Conservation (phyloP, 2,797 vertebrate genomes). For the Tokudaia muenninki region DNA sequence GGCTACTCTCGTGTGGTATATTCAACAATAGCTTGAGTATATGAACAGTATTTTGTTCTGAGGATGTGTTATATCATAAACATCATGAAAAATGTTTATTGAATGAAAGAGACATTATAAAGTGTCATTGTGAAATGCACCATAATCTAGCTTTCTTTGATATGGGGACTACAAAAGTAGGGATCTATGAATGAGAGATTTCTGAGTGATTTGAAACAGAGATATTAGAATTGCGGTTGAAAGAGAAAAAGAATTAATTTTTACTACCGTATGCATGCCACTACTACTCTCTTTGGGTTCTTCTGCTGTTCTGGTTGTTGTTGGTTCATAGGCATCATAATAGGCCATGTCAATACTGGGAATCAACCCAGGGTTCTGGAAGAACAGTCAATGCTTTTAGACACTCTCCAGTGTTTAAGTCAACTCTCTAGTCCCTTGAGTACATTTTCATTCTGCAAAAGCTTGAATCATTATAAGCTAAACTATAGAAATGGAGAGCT, state of each 20-base stretch:
- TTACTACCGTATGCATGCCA: not conserved
- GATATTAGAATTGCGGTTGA: not conserved
- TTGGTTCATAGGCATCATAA: not conserved
- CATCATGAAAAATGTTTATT: not conserved
- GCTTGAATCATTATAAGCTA: not conserved
- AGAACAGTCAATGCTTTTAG: not conserved
- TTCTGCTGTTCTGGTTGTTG: not conserved
- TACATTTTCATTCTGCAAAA: not conserved
- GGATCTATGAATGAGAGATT: not conserved
- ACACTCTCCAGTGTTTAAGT: not conserved
- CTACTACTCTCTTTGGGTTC: not conserved
- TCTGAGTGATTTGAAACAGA: slow-evolving; percentile 32
- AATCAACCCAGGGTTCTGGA: not conserved
- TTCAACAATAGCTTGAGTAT: not conserved
- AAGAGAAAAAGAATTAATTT: slow-evolving; percentile 18
- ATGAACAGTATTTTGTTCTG: not conserved
- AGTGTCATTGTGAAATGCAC: not conserved
- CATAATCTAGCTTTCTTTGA: not conserved
- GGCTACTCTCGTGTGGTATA: not conserved
- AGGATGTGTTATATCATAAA: not conserved
- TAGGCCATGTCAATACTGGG: not conserved
- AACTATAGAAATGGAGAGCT: not conserved
- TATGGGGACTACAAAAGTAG: not conserved
- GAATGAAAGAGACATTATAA: not conserved
- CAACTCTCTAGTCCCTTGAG: not conserved